These are phyloP conservation scores for Aspidoscelis tigris DNA, from an alignment of 2,113 vertebrate genomes.

Conservation along the genomic window DNA sequence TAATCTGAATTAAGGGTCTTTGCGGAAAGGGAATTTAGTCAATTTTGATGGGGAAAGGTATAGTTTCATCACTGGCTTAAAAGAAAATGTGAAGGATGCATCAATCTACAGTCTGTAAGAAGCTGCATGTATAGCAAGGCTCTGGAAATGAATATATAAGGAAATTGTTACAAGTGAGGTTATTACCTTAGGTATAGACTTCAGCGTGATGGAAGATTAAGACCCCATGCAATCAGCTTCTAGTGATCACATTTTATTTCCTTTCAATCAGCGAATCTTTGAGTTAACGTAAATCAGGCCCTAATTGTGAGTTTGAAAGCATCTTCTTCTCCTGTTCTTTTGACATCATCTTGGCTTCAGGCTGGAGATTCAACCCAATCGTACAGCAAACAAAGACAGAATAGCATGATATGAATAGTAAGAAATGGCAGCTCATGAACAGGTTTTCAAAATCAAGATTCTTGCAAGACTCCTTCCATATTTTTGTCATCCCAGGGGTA, in stretches of 20 bases:
- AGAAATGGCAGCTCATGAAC: conserved; percentile 17
- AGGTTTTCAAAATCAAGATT: conserved; percentile 32
- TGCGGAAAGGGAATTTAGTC: neutral
- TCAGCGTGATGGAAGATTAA: conserved; percentile 39
- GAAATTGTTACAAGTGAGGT: conserved; percentile 66
- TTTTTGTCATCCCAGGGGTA: neutral
- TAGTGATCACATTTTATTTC: conserved; percentile 55
- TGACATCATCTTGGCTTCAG: conserved; percentile 38
- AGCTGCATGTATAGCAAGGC: conserved; percentile 50
- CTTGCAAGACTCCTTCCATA: neutral
- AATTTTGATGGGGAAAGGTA: conserved; percentile 39
- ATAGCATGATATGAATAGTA: conserved; percentile 38
- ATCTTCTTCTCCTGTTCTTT: conserved; percentile 56
- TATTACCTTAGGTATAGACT: conserved; percentile 45
- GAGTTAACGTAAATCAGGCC: conserved; percentile 70
- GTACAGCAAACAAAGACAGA: neutral
- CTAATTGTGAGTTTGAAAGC: conserved; percentile 78
- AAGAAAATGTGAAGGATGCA: conserved; percentile 21
- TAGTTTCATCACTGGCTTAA: conserved; percentile 39
- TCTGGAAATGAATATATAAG: conserved; percentile 33
- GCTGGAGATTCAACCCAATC: conserved; percentile 43
- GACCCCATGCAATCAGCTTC: conserved; percentile 68
- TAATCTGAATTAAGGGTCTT: too few relatives aligned
- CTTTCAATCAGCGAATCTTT: conserved; percentile 71
- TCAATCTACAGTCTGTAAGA: conserved; percentile 39